phyloP scores from a whole-genome alignment of 2,888 invertebrate species.

The Drosophila meridionalis region DNA sequence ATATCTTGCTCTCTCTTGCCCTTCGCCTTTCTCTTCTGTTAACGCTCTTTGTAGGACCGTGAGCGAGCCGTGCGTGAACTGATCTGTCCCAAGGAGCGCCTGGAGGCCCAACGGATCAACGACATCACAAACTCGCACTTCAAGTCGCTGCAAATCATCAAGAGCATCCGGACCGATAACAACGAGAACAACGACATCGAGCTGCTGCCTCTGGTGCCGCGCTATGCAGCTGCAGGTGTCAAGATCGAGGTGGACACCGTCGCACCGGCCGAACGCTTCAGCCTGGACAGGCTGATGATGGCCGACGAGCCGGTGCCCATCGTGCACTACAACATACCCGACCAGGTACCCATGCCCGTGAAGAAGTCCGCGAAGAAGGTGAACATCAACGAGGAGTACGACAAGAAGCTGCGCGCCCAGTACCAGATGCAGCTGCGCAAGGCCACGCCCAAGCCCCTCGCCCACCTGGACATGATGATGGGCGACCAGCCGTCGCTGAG shows the following conservation, averaged over 20 bases:
- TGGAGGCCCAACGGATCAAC: slow-evolving; percentile 83
- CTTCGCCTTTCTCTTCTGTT: not conserved
- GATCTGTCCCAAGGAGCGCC: slow-evolving; percentile 82
- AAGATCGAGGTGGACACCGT: slow-evolving; percentile 62
- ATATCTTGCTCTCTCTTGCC: no score
- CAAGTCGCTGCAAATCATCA: slow-evolving; percentile 84
- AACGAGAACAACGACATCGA: slow-evolving; percentile 85
- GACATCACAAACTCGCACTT: slow-evolving; percentile 84
- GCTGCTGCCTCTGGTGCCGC: slow-evolving; percentile 68
- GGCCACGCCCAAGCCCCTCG: slow-evolving; percentile 15
- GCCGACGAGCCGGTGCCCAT: slow-evolving; percentile 74
- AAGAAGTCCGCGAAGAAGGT: slow-evolving; percentile 83
- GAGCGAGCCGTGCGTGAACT: slow-evolving; percentile 78
- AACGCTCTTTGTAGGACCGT: slow-evolving; percentile 73
- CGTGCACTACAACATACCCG: slow-evolving; percentile 70
- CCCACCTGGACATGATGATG: slow-evolving; percentile 83
- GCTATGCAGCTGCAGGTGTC: slow-evolving; percentile 40
- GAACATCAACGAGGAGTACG: slow-evolving; percentile 51
- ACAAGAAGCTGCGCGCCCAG: slow-evolving; percentile 38
- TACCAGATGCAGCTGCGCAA: slow-evolving; percentile 30
- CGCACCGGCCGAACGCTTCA: slow-evolving; percentile 55
- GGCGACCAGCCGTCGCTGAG: slow-evolving; percentile 82
- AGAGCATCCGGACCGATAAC: slow-evolving; percentile 83
- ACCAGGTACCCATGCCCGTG: slow-evolving; percentile 81
- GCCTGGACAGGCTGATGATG: slow-evolving; percentile 84